These are phyloP conservation scores for Motacilla alba DNA, from an alignment of 2,113 vertebrate genomes.

Conservation along the genomic window DNA sequence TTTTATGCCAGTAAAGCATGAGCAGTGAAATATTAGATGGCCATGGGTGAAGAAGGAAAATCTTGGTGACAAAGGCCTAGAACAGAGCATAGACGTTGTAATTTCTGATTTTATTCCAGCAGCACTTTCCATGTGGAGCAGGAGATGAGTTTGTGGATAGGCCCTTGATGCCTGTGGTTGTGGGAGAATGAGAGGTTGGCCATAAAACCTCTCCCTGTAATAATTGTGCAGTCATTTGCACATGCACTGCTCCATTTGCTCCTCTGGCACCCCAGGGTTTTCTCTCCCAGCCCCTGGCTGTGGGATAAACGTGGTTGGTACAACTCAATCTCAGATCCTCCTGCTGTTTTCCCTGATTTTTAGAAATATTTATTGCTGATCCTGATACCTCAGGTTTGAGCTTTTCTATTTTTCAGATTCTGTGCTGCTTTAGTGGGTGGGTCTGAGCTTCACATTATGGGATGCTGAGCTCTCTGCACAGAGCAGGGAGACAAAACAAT, in stretches of 20 bases:
- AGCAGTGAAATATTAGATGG: background rate
- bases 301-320: background rate
- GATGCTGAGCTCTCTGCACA: background rate
- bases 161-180: background rate
- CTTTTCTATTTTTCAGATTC: background rate
- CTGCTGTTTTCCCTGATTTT: background rate
- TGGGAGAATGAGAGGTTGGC: background rate
- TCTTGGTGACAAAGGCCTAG: background rate
- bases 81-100: fast-evolving
- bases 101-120: background rate
- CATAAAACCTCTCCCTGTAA: background rate
- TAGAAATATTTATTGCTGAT: background rate
- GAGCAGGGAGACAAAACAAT: no score
- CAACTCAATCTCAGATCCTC: background rate
- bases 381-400: background rate
- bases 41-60: background rate
- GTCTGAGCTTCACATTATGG: fast-evolving
- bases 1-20: background rate
- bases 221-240: background rate
- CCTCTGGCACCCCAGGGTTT: background rate
- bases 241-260: background rate
- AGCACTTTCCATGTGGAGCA: background rate
- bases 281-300: background rate
- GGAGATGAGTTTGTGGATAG: background rate
- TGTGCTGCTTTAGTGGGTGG: background rate